Percentiles rank a stretch among this genome's conserved stretches.
These are phyloP conservation scores for Pocillopora damicornis DNA, from an alignment of 64 coral and sea anemone genomes.

Conservation along the genomic window DNA sequence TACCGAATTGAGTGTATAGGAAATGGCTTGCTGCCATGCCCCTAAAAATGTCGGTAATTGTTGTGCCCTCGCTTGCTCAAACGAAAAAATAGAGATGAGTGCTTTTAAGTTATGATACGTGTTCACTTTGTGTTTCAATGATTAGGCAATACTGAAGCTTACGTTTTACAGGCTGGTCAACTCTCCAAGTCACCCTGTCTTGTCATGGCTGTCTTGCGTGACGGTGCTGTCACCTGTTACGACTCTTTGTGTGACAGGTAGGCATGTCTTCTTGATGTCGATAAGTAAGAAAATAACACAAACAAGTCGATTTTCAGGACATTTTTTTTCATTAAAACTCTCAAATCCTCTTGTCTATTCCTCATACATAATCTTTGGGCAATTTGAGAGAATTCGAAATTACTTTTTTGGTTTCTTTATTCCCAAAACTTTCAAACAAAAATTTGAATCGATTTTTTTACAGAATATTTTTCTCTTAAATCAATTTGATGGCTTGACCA, in stretches of 20 bases:
- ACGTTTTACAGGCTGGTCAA: conserved; percentile 33
- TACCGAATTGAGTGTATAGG: background rate
- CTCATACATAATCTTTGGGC: too few relatives aligned
- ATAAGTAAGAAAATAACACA: too few relatives aligned
- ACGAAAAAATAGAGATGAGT: background rate
- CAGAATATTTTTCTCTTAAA: too few relatives aligned
- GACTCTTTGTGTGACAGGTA: conserved; percentile 70
- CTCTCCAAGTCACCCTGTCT: conserved; percentile 54
- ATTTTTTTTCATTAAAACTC: background rate
- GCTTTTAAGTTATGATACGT: background rate
- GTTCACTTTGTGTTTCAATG: too few relatives aligned
- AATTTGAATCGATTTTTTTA: too few relatives aligned
- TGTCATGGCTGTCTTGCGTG: conserved; percentile 69
- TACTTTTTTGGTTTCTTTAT: too few relatives aligned
- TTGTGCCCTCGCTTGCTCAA: background rate
- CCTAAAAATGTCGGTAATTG: background rate
- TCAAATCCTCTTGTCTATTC: too few relatives aligned
- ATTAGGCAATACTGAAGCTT: background rate
- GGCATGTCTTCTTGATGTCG: background rate
- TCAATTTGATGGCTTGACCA: too few relatives aligned
- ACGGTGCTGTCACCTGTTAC: conserved; percentile 73
- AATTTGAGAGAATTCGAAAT: too few relatives aligned
- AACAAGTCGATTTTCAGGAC: background rate
- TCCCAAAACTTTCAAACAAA: too few relatives aligned
- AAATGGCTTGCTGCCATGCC: background rate